phyloP scores from a whole-genome alignment of 2,113 vertebrate genomes.

The Aptenodytes patagonicus region DNA sequence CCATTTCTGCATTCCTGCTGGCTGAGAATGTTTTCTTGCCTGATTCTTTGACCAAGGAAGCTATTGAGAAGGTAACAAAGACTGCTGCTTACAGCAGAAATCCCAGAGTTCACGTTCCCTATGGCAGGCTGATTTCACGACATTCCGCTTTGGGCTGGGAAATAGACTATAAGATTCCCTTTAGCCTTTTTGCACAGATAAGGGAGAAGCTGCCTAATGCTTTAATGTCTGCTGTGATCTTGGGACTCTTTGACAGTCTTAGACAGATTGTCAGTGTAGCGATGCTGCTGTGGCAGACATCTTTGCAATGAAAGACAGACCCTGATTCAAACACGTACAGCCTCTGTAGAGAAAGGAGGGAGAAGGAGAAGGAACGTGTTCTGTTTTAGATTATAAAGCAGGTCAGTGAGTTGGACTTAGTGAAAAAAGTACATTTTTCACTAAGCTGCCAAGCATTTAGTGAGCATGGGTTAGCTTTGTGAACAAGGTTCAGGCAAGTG shows the following conservation, averaged over 20 bases:
- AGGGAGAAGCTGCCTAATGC: not conserved
- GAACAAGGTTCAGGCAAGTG: not conserved
- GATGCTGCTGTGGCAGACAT: not conserved
- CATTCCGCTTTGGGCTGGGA: not conserved
- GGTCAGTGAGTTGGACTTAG: not conserved
- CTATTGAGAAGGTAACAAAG: slow-evolving; percentile 81
- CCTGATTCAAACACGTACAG: not conserved
- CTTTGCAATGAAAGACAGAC: not conserved
- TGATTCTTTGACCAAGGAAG: slow-evolving; percentile 73
- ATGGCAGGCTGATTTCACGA: not conserved
- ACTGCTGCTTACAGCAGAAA: not conserved
- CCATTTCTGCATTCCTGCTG: slow-evolving; percentile 83
- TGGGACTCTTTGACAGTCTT: not conserved
- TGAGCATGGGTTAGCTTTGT: not conserved
- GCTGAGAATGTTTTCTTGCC: slow-evolving; percentile 82
- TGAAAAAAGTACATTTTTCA: not conserved
- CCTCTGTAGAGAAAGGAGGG: not conserved
- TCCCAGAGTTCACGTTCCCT: not conserved
- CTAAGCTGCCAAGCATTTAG: not conserved
- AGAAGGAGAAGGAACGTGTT: not conserved
- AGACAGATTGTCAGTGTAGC: not conserved
- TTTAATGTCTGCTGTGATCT: not conserved
- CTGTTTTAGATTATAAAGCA: not conserved
- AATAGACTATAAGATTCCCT: not conserved
- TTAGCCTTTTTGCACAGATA: not conserved